These are phyloP conservation scores for Nomada ferruginata DNA, from an alignment of 2,888 invertebrate genomes.

Conservation along the genomic window DNA sequence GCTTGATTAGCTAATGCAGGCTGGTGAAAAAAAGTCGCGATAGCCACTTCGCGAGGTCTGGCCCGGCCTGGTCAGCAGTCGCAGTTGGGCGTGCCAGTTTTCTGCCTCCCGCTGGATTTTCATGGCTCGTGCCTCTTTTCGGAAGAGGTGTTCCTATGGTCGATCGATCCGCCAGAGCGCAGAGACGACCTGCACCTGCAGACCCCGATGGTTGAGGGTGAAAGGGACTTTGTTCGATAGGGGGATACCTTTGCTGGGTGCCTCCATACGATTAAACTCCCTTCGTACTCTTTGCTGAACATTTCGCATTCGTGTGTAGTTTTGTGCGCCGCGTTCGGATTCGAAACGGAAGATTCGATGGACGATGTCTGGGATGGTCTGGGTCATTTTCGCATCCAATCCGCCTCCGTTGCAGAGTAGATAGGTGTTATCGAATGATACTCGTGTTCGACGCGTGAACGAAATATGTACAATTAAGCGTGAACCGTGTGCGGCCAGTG, in stretches of 20 bases:
- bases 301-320: not conserved
- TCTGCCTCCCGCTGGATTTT: slow-evolving; percentile 10
- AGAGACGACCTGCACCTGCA: slow-evolving; percentile 14
- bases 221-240: slow-evolving; percentile 17
- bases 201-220: slow-evolving; percentile 20
- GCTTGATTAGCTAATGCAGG: slow-evolving; percentile 51
- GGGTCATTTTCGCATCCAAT: slow-evolving; percentile 17
- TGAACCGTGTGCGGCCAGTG: not conserved
- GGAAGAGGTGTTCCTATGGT: not conserved
- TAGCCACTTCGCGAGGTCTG: slow-evolving; percentile 17
- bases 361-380: not conserved
- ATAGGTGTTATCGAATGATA: not conserved
- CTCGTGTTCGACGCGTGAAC: not conserved
- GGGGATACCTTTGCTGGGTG: slow-evolving; percentile 18
- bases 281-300: not conserved
- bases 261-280: slow-evolving; percentile 44
- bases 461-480: slow-evolving; percentile 13
- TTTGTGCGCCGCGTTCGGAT: not conserved
- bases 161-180: slow-evolving; percentile 26
- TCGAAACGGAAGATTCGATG: not conserved
- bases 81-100: slow-evolving; percentile 6
- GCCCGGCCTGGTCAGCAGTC: slow-evolving; percentile 8
- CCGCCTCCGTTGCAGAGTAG: not conserved
- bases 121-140: slow-evolving; percentile 24
- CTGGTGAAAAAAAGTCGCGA: slow-evolving; percentile 17